Conservation (phyloP, 2,797 vertebrate genomes). For the Limosa lapponica region DNA sequence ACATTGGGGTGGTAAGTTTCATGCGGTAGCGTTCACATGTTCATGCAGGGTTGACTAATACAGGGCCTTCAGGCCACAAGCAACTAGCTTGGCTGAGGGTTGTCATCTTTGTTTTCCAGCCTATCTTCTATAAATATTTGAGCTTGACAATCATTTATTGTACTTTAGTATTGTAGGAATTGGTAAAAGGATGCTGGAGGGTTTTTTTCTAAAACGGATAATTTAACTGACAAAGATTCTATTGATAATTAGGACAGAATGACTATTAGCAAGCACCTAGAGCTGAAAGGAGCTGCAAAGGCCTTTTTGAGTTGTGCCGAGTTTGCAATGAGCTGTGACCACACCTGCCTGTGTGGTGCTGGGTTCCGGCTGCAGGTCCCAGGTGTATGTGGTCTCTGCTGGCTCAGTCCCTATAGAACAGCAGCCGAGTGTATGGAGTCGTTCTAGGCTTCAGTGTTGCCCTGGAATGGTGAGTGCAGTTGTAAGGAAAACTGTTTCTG, state of each 20-base stretch:
- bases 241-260: neutral
- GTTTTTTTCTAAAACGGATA: neutral
- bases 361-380: neutral
- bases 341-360: neutral
- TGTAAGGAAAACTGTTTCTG: neutral
- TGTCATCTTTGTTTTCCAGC: slow-evolving; percentile 10
- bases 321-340: neutral
- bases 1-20: neutral
- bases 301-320: neutral
- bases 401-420: neutral
- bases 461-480: neutral
- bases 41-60: neutral
- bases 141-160: neutral
- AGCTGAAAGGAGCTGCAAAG: neutral
- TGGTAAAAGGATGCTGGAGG: neutral
- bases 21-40: neutral
- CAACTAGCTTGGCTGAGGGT: neutral
- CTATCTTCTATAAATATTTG: slow-evolving; percentile 26
- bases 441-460: neutral
- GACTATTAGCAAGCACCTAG: neutral
- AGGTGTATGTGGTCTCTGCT: neutral
- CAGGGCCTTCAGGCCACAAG: neutral
- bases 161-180: slow-evolving; percentile 24
- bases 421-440: neutral
- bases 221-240: neutral